Evolutionary conservation across 2,888 invertebrate genomes (phyloP).

Genomic region (Xiphydria camelus): DNA sequence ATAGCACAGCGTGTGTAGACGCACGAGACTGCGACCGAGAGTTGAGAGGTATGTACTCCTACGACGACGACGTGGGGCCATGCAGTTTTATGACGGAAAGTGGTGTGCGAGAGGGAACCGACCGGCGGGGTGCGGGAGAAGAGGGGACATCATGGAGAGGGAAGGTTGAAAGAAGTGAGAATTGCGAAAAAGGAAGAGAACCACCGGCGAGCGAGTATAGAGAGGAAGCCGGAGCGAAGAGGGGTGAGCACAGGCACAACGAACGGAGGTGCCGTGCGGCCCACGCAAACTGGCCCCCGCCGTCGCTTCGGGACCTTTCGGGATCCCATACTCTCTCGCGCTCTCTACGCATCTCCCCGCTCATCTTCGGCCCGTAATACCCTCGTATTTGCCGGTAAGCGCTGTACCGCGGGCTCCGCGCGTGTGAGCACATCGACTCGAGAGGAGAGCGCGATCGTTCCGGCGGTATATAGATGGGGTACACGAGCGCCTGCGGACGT

Average conservation of each 20-base stretch:
- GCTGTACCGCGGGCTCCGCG: conserved; percentile 27
- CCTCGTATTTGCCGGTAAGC: conserved; percentile 41
- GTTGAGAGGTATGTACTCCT: conserved; percentile 12
- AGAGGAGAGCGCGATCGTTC: conserved; percentile 18
- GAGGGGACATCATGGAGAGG: conserved; percentile 1
- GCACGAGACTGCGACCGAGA: conserved; percentile 15
- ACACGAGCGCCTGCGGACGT: conserved; percentile 37
- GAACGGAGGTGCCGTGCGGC: conserved; percentile 45
- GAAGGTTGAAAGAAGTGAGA: not conserved
- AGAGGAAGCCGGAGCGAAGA: conserved; percentile 14
- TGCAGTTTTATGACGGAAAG: conserved; percentile 30
- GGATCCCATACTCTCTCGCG: conserved; percentile 25
- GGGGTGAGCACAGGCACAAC: conserved; percentile 29
- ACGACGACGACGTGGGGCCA: conserved; percentile 14
- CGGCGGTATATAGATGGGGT: too few relatives aligned
- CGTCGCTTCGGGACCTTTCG: conserved; percentile 33
- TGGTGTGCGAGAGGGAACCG: conserved; percentile 7
- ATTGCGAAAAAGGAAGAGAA: not conserved
- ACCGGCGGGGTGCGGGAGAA: conserved; percentile 1
- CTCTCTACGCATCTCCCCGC: conserved; percentile 28
- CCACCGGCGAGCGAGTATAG: conserved; percentile 4
- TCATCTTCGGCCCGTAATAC: conserved; percentile 43
- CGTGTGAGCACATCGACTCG: conserved; percentile 17
- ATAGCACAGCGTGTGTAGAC: conserved; percentile 9
- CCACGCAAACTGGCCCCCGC: conserved; percentile 50